Evolutionary conservation across 2,888 invertebrate species (phyloP).

Genomic region (Eilema caniola): DNA sequence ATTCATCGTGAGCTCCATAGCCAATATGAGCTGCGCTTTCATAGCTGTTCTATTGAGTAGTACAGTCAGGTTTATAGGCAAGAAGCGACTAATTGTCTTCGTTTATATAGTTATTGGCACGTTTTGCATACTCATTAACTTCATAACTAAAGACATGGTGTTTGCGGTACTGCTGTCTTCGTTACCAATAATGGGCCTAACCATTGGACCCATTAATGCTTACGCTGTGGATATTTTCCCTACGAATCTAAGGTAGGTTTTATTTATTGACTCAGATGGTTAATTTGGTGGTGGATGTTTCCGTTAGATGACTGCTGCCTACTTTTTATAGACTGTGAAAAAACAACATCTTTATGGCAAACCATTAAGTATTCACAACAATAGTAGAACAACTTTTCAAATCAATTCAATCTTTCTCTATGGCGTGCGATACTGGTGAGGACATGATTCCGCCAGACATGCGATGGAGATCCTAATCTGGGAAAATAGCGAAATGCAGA

Average conservation of each 20-base stretch:
- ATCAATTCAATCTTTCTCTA: too few species aligned
- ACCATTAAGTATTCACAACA: too few species aligned
- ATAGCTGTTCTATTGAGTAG: slow-evolving; percentile 70
- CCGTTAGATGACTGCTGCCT: too few species aligned
- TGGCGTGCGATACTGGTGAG: too few species aligned
- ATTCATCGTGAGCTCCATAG: slow-evolving; percentile 70
- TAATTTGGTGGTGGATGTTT: too few species aligned
- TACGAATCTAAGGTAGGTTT: slow-evolving; percentile 74
- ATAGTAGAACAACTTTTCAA: too few species aligned
- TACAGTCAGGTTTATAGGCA: slow-evolving; percentile 74
- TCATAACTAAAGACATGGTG: slow-evolving; percentile 70
- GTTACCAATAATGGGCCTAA: slow-evolving; percentile 69
- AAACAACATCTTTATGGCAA: too few species aligned
- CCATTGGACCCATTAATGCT: slow-evolving; percentile 79
- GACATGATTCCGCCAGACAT: too few species aligned
- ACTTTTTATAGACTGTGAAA: too few species aligned
- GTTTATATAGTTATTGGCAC: slow-evolving; percentile 68
- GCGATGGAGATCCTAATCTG: too few species aligned
- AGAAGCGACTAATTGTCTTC: slow-evolving; percentile 70
- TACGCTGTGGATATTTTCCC: slow-evolving; percentile 81
- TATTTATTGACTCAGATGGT: too few species aligned
- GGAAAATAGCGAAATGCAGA: too few species aligned
- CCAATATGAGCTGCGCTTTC: slow-evolving; percentile 67
- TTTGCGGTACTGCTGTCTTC: slow-evolving; percentile 75
- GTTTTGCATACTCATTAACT: slow-evolving; percentile 72